Evolutionary conservation across 2,113 vertebrate species (phyloP).

Genomic region (Prionailurus viverrinus): DNA sequence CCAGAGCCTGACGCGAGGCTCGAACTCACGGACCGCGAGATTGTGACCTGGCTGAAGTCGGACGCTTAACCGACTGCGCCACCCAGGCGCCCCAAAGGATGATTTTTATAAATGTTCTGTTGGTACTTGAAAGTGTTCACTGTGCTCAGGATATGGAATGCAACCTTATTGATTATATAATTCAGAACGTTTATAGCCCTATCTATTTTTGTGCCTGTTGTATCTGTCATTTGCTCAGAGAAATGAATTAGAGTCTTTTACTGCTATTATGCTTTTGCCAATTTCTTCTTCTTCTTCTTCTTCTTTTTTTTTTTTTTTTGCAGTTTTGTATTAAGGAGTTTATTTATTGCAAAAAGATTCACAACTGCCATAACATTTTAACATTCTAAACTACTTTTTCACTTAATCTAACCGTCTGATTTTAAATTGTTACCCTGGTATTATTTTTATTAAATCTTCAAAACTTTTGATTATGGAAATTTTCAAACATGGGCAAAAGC

Average conservation of each 20-base stretch:
- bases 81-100: background rate
- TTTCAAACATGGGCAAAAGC: background rate
- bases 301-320: background rate
- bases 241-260: slow-evolving; percentile 10
- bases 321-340: slow-evolving; percentile 35
- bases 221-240: slow-evolving; percentile 7
- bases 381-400: slow-evolving; percentile 39
- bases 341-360: slow-evolving; percentile 52
- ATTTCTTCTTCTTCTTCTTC: background rate
- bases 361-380: background rate
- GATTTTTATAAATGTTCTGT: slow-evolving; percentile 52
- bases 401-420: slow-evolving; percentile 29
- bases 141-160: background rate
- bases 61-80: too few species aligned
- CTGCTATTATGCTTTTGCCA: slow-evolving; percentile 17
- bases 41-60: too few species aligned
- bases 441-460: slow-evolving; percentile 37
- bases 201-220: slow-evolving; percentile 10
- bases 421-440: slow-evolving; percentile 7
- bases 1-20: too few species aligned
- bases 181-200: slow-evolving; percentile 41
- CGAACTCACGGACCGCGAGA: too few species aligned
- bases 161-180: slow-evolving; percentile 57
- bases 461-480: background rate
- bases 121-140: slow-evolving; percentile 28